A percentile compares a stretch with the other conserved stretches of the same genome.
These are phyloP conservation scores for Nesometra sesokonis DNA, from an alignment of 35 echinoderm and acorn worm species.

Conservation along the genomic window DNA sequence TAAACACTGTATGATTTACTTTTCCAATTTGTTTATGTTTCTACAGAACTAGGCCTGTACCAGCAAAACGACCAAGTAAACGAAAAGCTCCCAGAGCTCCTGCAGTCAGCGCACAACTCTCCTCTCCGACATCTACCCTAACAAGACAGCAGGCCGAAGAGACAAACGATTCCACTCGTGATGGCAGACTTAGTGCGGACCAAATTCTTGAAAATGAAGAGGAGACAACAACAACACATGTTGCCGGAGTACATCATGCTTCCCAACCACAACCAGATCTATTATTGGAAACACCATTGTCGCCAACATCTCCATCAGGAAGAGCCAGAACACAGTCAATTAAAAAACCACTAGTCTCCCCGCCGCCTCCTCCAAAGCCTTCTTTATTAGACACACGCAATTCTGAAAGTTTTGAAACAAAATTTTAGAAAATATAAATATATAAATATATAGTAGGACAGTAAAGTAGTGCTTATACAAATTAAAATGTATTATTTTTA, in stretches of 20 bases:
- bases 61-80: not conserved
- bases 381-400: not conserved
- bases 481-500: no score
- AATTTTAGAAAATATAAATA: not conserved
- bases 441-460: no score
- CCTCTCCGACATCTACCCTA: not conserved
- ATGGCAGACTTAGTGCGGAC: not conserved
- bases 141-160: not conserved
- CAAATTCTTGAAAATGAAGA: not conserved
- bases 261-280: not conserved
- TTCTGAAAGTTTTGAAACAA: not conserved
- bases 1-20: no score
- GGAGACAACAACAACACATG: not conserved
- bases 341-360: not conserved
- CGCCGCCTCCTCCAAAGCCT: not conserved
- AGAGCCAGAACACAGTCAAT: not conserved
- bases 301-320: not conserved
- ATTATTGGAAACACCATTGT: not conserved
- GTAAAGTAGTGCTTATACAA: no score
- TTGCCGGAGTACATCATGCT: no score
- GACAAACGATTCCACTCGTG: not conserved
- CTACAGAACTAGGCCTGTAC: not conserved
- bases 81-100: not conserved
- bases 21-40: no score
- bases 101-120: not conserved